Base-by-base conservation (phyloP, 2,113 vertebrate species). In the Oxygymnocypris stewartii region DNA sequence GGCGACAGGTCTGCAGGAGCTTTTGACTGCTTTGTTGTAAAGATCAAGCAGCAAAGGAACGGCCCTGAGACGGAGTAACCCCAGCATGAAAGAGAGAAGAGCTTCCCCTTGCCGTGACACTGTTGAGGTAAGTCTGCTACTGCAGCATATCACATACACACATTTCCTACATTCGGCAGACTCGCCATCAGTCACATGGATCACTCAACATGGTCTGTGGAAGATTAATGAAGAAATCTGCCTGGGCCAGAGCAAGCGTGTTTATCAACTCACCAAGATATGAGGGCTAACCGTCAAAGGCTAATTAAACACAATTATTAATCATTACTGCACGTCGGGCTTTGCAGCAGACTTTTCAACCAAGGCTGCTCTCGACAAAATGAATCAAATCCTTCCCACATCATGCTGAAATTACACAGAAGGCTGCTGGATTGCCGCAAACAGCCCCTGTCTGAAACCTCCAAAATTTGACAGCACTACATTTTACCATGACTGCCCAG, bases 241-340 rank as follows among this genome's bases (percentile, higher is more conserved):
- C 78, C 80, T n/a, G 40, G 61, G 74, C 35, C 40, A 76, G 9
- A 40, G 74, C 80, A 25, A 87, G 69, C 25, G 74, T 79, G 81
- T 87, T 84, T 87, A 84, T 87, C 74, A 79, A 76, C 57, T 42
- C 20, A n/a, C 49, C 31, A 42, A 71, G 61, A 84, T 87, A 44
- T 49, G 79, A 71, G 25, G 74, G 31, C 51, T 37, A 37, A 69
- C 75, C 10, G n/a, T 31, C 44, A 47, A 63, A 67, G 86, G 63
- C 86, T 73, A 74, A 87, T 84, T 87, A 87, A 49, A 84, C n/a
- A 51, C 40, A 37, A 59, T 79, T 87, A 87, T 87, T 87, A 84
- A 71, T 84, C 63, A 69, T 44, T 84, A 84, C n/a, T 57, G 65
- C n/a, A 18, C 18, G 1, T 71, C 31, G 16, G 25, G 47, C 61